A percentile compares a stretch with the other conserved stretches of the same genome.
phyloP scores from a whole-genome alignment of 2,888 invertebrate species.

The Andrena dorsata region DNA sequence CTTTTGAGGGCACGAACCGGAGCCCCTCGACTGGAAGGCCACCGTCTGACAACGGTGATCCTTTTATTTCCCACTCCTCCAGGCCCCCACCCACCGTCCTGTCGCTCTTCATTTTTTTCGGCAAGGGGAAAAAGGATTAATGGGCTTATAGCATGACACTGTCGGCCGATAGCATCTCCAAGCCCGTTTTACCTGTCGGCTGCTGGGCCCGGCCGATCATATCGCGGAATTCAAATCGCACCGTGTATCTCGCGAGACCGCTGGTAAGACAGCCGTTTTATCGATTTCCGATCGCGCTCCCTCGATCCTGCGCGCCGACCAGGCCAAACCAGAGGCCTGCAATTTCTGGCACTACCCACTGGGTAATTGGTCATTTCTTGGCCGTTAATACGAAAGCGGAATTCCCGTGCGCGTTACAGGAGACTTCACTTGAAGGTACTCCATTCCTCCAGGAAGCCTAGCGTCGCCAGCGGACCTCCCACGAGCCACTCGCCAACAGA shows the following conservation, averaged over 20 bases:
- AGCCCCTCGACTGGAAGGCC: conserved; percentile 26
- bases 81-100: not conserved
- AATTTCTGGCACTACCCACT: not conserved
- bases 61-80: conserved; percentile 36
- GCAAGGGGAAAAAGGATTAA: conserved; percentile 75
- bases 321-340: not conserved
- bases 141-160: conserved; percentile 76
- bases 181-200: conserved; percentile 71
- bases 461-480: not conserved
- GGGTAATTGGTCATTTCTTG: no score
- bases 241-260: conserved; percentile 64
- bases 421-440: not conserved
- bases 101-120: conserved; percentile 45
- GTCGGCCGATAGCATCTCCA: conserved; percentile 76
- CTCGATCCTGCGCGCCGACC: conserved; percentile 2
- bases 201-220: conserved; percentile 72
- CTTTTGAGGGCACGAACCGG: conserved; percentile 23
- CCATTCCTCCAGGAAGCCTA: not conserved
- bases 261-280: conserved; percentile 65
- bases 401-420: not conserved
- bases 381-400: not conserved
- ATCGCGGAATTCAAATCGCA: conserved; percentile 77
- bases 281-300: conserved; percentile 61
- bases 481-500: not conserved
- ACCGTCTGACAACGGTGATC: conserved; percentile 35